phyloP scores from a whole-genome alignment of 1,140 invertebrate species.

The Camponotus vicinus region DNA sequence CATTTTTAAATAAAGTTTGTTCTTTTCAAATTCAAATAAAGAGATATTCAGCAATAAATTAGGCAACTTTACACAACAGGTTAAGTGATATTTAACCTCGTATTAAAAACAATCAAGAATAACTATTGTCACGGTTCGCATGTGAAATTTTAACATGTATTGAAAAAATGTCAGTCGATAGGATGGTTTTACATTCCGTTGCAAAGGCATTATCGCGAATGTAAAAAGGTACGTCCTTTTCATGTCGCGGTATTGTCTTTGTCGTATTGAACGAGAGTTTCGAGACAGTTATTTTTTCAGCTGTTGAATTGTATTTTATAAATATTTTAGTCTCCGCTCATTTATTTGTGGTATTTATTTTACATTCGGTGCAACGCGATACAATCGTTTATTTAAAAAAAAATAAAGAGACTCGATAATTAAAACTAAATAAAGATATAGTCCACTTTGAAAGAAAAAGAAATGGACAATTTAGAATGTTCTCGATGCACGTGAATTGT shows the following conservation, averaged over 20 bases:
- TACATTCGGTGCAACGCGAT: constrained; percentile 16
- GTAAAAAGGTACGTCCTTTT: constrained; percentile 33
- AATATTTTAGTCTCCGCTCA: constrained; percentile 41
- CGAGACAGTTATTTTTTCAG: constrained; percentile 50
- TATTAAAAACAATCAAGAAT: not conserved
- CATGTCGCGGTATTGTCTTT: constrained; percentile 40
- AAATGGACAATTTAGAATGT: constrained; percentile 33
- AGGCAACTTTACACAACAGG: not conserved
- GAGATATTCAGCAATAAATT: not conserved
- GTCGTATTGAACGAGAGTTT: not conserved
- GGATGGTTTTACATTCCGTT: not conserved
- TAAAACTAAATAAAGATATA: constrained; percentile 39
- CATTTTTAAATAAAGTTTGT: not conserved
- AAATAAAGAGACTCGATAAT: constrained; percentile 31
- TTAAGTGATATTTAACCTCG: not conserved
- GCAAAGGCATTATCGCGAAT: constrained; percentile 16
- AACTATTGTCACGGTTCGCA: not conserved
- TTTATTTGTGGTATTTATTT: constrained; percentile 24
- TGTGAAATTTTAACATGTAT: not conserved
- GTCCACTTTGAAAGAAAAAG: not conserved
- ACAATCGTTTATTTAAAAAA: constrained; percentile 11
- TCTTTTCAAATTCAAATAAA: not conserved
- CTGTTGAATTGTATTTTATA: constrained; percentile 41
- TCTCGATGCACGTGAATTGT: not conserved
- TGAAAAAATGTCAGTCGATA: constrained; percentile 12